Base-by-base conservation (phyloP, 2,113 vertebrate genomes). In the Microcebus tavaratra region DNA sequence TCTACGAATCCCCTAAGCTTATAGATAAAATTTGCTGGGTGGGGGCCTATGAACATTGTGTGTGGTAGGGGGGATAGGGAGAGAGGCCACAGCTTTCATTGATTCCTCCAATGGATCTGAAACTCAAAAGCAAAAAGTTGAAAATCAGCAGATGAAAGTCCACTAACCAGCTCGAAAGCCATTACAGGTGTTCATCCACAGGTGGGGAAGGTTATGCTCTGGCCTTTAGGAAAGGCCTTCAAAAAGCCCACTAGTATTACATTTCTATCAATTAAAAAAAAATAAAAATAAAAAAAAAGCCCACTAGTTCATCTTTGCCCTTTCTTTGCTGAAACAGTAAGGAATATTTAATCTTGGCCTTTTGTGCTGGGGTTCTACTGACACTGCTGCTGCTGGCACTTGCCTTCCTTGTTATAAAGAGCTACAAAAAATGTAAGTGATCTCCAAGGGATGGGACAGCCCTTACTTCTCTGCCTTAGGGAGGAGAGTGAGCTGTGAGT, bases 381-480 rank as follows among this genome's bases (percentile, higher is more conserved):
- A 91, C 98, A 0, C 0, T 97, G 80, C 57, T 98, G 63, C 29
- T 98, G 1, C 53, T 83, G 85, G 91, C 39, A 27, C 0, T 98
- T 61, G 1, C 98, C 97, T 78, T 0, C 82, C 36, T 98, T 67
- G 14, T 95, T 93, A 63, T 72, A 25, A 97, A 85, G 83, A 70
- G 78, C 86, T 96, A 2, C 82, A 79, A 90, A 57, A 98, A 95
- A 97, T 63, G 98, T 99, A 95, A 99, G 98, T 97, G 91, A 6
- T 53, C 53, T 29, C 53, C 9, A 13, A 0, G 48, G 89, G 48
- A 23, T 20, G 68, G 23, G 20, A 20, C 21, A 12, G 18, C 23
- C 31, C 53, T 92, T 72, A 25, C 39, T 34, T 68, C 63, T 68
- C 91, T 57, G 53, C 53, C 31, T 0, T 15, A 2, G 29, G 81